Evolutionary conservation across 1,140 invertebrate genomes (phyloP), one percentile per base, ranked within the genome.

Genomic region (Oedothorax gibbosus): DNA sequence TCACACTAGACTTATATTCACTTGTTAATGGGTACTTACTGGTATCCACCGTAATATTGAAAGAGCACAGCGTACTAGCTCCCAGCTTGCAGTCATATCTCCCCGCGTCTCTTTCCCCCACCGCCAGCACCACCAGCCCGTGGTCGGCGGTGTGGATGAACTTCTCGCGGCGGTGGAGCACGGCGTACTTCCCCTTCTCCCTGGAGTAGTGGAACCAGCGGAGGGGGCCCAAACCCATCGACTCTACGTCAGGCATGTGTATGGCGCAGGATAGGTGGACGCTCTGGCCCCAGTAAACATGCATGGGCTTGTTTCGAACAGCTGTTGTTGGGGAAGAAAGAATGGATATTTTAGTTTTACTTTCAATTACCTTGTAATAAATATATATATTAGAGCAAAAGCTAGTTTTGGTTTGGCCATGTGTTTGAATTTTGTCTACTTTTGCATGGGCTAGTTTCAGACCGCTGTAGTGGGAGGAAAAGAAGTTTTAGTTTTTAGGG

Each of bases 81-180:
- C 95, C 87, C 87, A 97, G 93, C 93, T 95, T 96, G 89, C 96
- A 97, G 89, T 97, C 96, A 89, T 97, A 97, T 86, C 95, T 93
- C 7, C 96, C 96, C 14, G 94, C 95, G 90, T 98, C 96, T 69
- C 93, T 93, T 90, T 97, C 96, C 78, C 94, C 95, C 73, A 97
- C 95, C 14, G 95, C 94, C 77, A 98, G 94, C 81, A 98, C 96
- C 60, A 98, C 95, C 86, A 98, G 90, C 0, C 96, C 96, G 88
- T 96, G 94, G 88, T 97, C 96, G 12, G 95, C 95, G 2, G 96
- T 98, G 89, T 96, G 95, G 87, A 98, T 96, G 90, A 97, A 97
- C 89, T 97, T 98, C 88, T 97, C 96, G 65, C 94, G 93, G 88
- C 94, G 94, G 88, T 64, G 89, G 7, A 88, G 72, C 35, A 85